Evolutionary conservation across 2,888 invertebrate species (phyloP).

Genomic region (Mythimna vitellina): DNA sequence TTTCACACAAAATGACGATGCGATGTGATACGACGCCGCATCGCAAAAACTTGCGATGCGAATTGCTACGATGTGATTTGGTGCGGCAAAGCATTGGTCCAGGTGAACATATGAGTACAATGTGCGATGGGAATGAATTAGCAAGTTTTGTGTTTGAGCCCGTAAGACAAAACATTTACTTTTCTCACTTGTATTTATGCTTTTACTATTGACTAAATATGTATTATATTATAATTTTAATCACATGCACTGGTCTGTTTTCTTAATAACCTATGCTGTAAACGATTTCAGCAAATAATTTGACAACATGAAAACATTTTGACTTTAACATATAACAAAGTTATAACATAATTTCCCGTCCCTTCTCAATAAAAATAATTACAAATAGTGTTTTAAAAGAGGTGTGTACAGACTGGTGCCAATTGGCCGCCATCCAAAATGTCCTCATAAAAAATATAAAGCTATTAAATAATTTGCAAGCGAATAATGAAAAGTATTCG

Average conservation of each 20-base stretch:
- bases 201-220: not conserved
- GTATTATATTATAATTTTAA: not conserved
- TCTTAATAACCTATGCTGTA: too few species aligned
- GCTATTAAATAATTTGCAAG: conserved; percentile 78
- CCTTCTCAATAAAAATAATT: conserved; percentile 19
- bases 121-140: too few species aligned
- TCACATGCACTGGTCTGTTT: not conserved
- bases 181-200: not conserved
- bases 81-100: too few species aligned
- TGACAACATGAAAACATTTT: conserved; percentile 1
- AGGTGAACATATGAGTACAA: too few species aligned
- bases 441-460: conserved; percentile 60
- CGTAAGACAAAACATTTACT: not conserved
- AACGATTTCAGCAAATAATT: too few species aligned
- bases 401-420: conserved; percentile 35
- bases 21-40: too few species aligned
- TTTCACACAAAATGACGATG: too few species aligned
- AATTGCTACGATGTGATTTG: too few species aligned
- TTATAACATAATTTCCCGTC: conserved; percentile 26
- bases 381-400: conserved; percentile 26
- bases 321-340: not conserved
- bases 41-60: too few species aligned
- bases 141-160: too few species aligned
- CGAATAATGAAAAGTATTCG: conserved; percentile 70
- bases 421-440: conserved; percentile 47